phyloP scores from a whole-genome alignment of 2,888 invertebrate genomes.

The Omphaloscelis lunosa region DNA sequence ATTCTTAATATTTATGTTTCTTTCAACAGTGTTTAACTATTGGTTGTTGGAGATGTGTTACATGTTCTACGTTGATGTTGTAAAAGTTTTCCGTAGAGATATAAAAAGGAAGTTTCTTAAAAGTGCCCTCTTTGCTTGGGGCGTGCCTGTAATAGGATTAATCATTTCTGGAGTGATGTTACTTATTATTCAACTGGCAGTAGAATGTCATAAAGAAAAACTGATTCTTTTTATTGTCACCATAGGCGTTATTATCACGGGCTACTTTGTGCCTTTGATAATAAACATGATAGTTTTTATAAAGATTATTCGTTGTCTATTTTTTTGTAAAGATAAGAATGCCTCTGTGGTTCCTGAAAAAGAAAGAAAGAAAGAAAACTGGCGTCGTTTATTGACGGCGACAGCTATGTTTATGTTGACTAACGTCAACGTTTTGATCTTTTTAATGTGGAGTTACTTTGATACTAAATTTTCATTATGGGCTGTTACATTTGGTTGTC shows the following conservation, averaged over 20 bases:
- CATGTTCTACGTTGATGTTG: slow-evolving; percentile 44
- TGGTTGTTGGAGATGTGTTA: slow-evolving; percentile 40
- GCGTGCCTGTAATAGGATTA: neutral
- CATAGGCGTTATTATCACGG: neutral
- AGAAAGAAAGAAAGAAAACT: slow-evolving; percentile 11
- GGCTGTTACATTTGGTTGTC: neutral
- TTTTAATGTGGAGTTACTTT: neutral
- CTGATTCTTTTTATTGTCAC: neutral
- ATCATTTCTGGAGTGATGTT: neutral
- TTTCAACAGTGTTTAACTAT: slow-evolving; percentile 30
- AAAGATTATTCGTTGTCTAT: slow-evolving; percentile 22
- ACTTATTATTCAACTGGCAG: neutral
- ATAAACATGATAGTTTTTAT: slow-evolving; percentile 26
- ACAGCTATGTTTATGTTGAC: slow-evolving; percentile 35
- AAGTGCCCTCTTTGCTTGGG: slow-evolving; percentile 38
- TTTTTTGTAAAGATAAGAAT: neutral
- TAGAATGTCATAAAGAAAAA: neutral
- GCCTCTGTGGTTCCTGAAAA: neutral
- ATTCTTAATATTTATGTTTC: slow-evolving; percentile 10
- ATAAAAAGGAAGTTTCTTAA: slow-evolving; percentile 25
- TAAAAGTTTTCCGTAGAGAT: slow-evolving; percentile 32
- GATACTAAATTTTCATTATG: neutral
- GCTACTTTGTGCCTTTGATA: slow-evolving; percentile 12
- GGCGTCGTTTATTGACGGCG: slow-evolving; percentile 22
- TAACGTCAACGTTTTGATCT: slow-evolving; percentile 17